Conservation (phyloP, 2,888 invertebrate genomes). For the Plemyria rubiginata region DNA sequence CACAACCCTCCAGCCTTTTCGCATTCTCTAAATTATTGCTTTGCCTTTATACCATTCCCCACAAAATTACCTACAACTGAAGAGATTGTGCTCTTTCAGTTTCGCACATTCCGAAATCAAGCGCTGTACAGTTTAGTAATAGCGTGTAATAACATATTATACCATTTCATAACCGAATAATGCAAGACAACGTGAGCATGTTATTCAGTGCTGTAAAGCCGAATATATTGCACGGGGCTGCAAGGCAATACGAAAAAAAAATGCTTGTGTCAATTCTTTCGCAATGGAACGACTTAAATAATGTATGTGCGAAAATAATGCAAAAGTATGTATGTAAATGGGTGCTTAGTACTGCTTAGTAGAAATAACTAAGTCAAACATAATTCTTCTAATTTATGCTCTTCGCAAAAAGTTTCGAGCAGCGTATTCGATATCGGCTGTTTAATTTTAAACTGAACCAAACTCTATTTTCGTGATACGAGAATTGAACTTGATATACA, state of each 20-base stretch:
- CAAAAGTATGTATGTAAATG: not conserved
- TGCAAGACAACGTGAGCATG: slow-evolving; percentile 14
- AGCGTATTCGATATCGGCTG: not conserved
- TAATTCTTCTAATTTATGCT: not conserved
- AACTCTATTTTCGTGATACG: slow-evolving; percentile 13
- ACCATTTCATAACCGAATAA: slow-evolving; percentile 24
- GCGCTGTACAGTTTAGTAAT: slow-evolving; percentile 20
- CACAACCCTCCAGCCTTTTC: slow-evolving; percentile 48
- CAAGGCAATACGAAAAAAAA: slow-evolving; percentile 28
- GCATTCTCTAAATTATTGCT: slow-evolving; percentile 55
- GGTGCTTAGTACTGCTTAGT: no score
- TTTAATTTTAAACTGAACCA: slow-evolving; percentile 18
- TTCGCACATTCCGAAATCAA: slow-evolving; percentile 35
- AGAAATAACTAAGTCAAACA: slow-evolving; percentile 2
- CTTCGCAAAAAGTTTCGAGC: not conserved
- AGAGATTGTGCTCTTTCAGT: slow-evolving; percentile 39
- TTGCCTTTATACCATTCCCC: slow-evolving; percentile 48
- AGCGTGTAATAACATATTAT: slow-evolving; percentile 22
- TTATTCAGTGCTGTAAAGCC: slow-evolving; percentile 16
- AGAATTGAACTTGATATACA: slow-evolving; percentile 31
- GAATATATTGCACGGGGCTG: slow-evolving; percentile 12
- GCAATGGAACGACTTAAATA: slow-evolving; percentile 31
- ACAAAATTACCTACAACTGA: slow-evolving; percentile 41
- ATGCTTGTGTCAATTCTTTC: slow-evolving; percentile 34
- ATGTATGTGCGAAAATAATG: slow-evolving; percentile 26